Evolutionary conservation across 2,888 invertebrate species (phyloP).

Genomic region (Endotricha flammealis): DNA sequence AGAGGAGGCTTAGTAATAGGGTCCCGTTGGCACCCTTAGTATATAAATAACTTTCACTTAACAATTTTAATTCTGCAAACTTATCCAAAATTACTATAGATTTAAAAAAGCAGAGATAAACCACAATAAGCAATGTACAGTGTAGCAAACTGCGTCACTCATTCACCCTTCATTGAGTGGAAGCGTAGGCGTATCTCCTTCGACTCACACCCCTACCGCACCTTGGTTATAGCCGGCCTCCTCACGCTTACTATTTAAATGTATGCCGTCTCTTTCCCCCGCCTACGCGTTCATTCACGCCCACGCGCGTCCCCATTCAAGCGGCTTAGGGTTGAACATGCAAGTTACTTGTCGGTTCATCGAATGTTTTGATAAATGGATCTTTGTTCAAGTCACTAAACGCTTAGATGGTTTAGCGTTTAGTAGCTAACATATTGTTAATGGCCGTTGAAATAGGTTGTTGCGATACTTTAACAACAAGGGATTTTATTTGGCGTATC

Average conservation of each 20-base stretch:
- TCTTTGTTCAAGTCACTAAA: constrained; percentile 16
- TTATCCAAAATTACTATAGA: no score
- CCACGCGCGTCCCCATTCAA: constrained; percentile 54
- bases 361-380: constrained; percentile 30
- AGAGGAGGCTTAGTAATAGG: no score
- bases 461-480: no score
- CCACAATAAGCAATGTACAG: no score
- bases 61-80: no score
- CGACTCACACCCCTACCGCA: constrained; percentile 10
- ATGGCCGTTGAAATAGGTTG: not conserved
- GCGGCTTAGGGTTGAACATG: constrained; percentile 29
- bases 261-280: constrained; percentile 26
- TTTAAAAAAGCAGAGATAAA: no score
- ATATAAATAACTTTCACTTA: no score
- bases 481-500: no score
- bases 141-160: constrained; percentile 60
- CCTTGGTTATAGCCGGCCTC: constrained; percentile 5
- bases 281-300: constrained; percentile 59
- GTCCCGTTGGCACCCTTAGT: no score
- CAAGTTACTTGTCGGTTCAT: constrained; percentile 18
- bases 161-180: constrained; percentile 45
- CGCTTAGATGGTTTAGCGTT: constrained; percentile 8
- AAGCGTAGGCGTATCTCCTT: constrained; percentile 29
- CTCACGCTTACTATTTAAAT: constrained; percentile 15
- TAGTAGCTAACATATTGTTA: constrained; percentile 1